phyloP scores from a whole-genome alignment of 2,888 invertebrate genomes.

The Ptilodon capucinus region DNA sequence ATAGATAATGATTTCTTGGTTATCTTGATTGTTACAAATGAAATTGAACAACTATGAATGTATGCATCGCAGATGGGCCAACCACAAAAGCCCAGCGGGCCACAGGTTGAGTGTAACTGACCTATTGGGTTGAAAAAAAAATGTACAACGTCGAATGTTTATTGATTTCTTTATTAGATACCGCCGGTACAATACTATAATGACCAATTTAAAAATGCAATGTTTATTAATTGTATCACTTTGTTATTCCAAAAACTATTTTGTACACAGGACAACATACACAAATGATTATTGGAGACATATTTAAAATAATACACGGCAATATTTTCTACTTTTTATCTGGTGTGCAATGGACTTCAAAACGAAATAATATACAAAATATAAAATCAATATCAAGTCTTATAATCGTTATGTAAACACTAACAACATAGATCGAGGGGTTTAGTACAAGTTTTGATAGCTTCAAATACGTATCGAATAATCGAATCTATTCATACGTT shows the following conservation, averaged over 20 bases:
- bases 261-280: constrained; percentile 72
- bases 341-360: constrained; percentile 46
- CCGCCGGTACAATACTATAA: constrained; percentile 73
- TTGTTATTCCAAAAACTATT: constrained; percentile 60
- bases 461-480: too few relatives aligned
- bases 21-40: too few relatives aligned
- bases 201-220: constrained; percentile 76
- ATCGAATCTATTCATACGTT: too few relatives aligned
- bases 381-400: constrained; percentile 17
- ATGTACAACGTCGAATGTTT: constrained; percentile 24
- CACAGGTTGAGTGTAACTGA: too few relatives aligned
- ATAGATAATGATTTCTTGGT: too few relatives aligned
- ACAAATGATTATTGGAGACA: constrained; percentile 35
- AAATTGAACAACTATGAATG: too few relatives aligned
- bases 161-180: constrained; percentile 74
- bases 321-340: constrained; percentile 59
- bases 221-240: constrained; percentile 67
- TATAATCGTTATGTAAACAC: constrained; percentile 4
- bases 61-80: too few relatives aligned
- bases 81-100: too few relatives aligned
- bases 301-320: constrained; percentile 39
- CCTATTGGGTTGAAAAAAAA: not conserved
- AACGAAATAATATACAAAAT: constrained; percentile 15
- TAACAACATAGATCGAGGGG: not conserved
- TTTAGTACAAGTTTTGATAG: too few relatives aligned